Conservation (phyloP, 2,797 vertebrate species). For the Aselliscus stoliczkanus region DNA sequence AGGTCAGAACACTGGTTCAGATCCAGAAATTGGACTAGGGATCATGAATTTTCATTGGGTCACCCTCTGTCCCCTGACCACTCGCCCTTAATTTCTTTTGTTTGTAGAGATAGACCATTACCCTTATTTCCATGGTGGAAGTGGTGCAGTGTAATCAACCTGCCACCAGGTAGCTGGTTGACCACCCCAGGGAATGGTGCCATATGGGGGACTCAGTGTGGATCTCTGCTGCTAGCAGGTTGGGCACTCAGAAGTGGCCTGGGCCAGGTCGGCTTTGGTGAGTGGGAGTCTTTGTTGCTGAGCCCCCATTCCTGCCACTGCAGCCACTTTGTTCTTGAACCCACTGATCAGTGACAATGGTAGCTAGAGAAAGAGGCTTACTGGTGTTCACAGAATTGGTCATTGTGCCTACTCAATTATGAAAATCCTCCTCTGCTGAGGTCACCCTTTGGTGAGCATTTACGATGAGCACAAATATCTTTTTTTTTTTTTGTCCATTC, state of each 20-base stretch:
- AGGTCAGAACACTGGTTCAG: background rate
- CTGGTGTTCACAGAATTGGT: background rate
- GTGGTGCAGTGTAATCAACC: background rate
- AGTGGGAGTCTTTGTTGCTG: background rate
- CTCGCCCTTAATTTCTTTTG: background rate
- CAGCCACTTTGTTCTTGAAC: background rate
- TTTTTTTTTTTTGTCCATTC: background rate
- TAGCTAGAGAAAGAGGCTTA: background rate
- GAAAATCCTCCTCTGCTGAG: background rate
- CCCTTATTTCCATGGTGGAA: background rate
- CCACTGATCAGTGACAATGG: background rate
- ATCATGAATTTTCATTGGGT: background rate
- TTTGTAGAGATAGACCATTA: background rate
- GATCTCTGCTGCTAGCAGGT: background rate
- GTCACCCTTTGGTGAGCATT: background rate
- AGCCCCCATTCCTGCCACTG: background rate
- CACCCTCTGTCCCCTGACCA: background rate
- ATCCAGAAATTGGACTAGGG: background rate
- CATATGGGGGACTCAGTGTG: background rate
- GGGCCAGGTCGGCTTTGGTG: background rate
- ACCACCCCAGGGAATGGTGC: background rate
- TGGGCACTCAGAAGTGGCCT: background rate
- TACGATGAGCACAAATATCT: background rate
- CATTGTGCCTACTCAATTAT: background rate
- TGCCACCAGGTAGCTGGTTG: background rate